Evolutionary conservation across 2,797 vertebrate genomes (phyloP).

Genomic region (Melanotaenia nigrans): DNA sequence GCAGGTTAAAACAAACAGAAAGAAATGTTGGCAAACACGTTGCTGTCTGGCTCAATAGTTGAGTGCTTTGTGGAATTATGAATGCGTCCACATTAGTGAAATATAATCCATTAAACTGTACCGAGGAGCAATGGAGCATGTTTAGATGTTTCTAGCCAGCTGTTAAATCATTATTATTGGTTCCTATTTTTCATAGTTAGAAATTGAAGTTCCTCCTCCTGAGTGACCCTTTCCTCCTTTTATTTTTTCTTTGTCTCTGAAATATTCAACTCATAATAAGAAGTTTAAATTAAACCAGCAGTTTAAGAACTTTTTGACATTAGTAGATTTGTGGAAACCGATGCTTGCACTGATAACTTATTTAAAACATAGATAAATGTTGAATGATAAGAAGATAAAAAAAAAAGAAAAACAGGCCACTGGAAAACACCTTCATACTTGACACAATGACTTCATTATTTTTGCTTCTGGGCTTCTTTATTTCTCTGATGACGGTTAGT

Average conservation of each 20-base stretch:
- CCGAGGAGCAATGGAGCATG: constrained; percentile 51
- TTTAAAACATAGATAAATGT: background rate
- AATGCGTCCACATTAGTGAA: constrained; percentile 62
- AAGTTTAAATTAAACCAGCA: background rate
- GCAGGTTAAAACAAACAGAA: constrained; percentile 58
- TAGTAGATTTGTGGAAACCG: constrained; percentile 2
- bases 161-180: constrained; percentile 66
- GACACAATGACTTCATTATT: constrained; percentile 12
- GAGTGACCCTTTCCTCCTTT: background rate
- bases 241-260: constrained; percentile 8
- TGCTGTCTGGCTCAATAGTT: constrained; percentile 40
- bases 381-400: background rate
- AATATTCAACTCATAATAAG: constrained; percentile 29
- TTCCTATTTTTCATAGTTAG: constrained; percentile 49
- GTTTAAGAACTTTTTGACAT: constrained; percentile 15
- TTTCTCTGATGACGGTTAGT: constrained; percentile 33
- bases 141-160: constrained; percentile 49
- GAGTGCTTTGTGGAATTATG: constrained; percentile 43
- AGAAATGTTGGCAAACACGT: constrained; percentile 38
- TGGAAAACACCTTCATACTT: constrained; percentile 4
- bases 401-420: no score
- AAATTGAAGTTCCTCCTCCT: constrained; percentile 29
- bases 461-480: background rate
- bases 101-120: constrained; percentile 55
- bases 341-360: background rate